A percentile compares a stretch with the other conserved stretches of the same genome.
phyloP scores from a whole-genome alignment of 2,797 vertebrate genomes.

The Rallus crepitans region DNA sequence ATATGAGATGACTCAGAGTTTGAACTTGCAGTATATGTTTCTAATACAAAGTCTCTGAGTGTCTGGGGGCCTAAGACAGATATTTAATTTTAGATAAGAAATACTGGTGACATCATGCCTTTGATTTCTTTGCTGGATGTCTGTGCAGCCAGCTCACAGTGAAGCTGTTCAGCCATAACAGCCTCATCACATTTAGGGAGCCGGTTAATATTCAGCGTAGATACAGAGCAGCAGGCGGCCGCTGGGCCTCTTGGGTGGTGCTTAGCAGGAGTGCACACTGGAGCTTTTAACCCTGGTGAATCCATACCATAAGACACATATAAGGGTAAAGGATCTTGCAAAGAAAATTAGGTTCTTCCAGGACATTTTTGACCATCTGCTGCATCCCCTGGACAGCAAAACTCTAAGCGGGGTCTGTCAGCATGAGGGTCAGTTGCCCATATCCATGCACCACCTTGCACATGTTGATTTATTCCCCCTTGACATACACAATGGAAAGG shows the following conservation, averaged over 20 bases:
- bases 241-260: neutral
- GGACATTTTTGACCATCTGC: neutral
- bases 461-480: neutral
- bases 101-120: slow-evolving; percentile 70
- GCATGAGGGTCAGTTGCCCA: neutral
- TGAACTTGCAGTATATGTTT: slow-evolving; percentile 67
- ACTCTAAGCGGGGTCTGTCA: neutral
- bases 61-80: slow-evolving; percentile 46
- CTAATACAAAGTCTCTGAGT: slow-evolving; percentile 56
- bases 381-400: neutral
- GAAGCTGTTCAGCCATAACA: slow-evolving; percentile 40
- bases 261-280: neutral
- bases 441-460: neutral
- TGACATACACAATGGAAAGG: neutral
- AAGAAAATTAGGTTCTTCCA: neutral
- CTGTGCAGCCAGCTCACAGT: neutral
- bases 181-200: slow-evolving; percentile 37
- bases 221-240: neutral
- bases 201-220: slow-evolving; percentile 30
- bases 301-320: neutral
- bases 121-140: slow-evolving; percentile 48
- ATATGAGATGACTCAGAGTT: slow-evolving; percentile 55
- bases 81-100: slow-evolving; percentile 70
- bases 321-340: neutral
- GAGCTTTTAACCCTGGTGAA: neutral